Conservation (phyloP, 1,140 invertebrate species). For the Zaprionus gabonicus region DNA sequence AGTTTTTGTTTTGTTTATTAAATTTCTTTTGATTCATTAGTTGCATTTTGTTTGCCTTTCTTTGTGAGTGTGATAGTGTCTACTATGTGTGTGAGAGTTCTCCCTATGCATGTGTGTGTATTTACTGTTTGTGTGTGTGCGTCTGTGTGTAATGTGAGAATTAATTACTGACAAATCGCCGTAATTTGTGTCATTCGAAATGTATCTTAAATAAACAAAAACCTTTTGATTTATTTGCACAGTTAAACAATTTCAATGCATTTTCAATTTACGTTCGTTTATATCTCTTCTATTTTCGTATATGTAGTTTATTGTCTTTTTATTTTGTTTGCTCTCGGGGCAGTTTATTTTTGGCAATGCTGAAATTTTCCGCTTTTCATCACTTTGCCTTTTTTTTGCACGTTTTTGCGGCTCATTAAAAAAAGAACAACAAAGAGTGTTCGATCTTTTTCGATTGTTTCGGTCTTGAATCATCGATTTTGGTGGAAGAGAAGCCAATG, state of each 20-base stretch:
- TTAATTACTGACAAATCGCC: slow-evolving; percentile 44
- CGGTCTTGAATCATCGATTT: slow-evolving; percentile 58
- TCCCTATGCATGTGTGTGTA: background rate
- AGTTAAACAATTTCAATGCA: slow-evolving; percentile 2
- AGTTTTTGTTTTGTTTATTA: slow-evolving; percentile 33
- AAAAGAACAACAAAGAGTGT: slow-evolving; percentile 29
- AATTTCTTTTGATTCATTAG: slow-evolving; percentile 48
- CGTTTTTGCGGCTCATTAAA: slow-evolving; percentile 68
- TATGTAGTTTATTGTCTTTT: slow-evolving; percentile 64
- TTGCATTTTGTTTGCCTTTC: slow-evolving; percentile 24
- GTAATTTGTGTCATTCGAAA: slow-evolving; percentile 12
- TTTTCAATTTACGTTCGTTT: slow-evolving; percentile 24
- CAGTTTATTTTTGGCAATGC: slow-evolving; percentile 35
- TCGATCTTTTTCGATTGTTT: slow-evolving; percentile 42
- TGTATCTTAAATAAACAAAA: background rate
- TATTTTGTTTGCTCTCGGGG: slow-evolving; percentile 17
- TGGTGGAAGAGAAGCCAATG: slow-evolving; percentile 31
- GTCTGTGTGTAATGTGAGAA: slow-evolving; percentile 7
- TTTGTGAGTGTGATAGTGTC: background rate
- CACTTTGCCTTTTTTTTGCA: slow-evolving; percentile 31
- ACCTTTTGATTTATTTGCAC: slow-evolving; percentile 10
- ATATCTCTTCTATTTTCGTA: slow-evolving; percentile 38
- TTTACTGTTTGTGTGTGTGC: background rate
- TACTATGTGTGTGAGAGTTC: background rate
- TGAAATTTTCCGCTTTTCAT: slow-evolving; percentile 39